Evolutionary conservation across 35 echinoderm and acorn worm species (phyloP), one percentile per base, ranked within the genome.

Genomic region (Acanthaster planci): DNA sequence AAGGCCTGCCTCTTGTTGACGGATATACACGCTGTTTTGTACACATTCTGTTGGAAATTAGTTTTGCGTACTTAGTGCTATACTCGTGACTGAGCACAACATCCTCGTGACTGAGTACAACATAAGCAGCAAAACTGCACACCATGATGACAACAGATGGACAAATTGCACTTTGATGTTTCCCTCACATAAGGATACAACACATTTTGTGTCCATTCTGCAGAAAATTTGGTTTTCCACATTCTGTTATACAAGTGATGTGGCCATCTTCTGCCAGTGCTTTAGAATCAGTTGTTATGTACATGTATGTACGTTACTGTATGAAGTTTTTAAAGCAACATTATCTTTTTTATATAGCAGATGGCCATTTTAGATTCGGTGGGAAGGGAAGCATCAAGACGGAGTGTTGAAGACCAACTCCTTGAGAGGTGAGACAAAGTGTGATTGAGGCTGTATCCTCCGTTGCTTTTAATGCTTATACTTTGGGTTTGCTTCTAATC

Each of bases 381-480:
- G 18, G 87, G 87, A n/a, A 64, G 67, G 77, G 80, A 60, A 76
- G 38, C 82, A 75, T 75, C 68, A 5, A 50, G 76, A 30, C 87
- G 82, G 47, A 72, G 56, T 30, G 56, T 89, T 51, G 87, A 89
- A 55, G 87, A 89, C 50, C 75, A 59, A 89, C 87, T 89, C 29
- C 67, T 89, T 30, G 87, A 89, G 77, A 89, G 87, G 87, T 83
- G 55, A 32, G 76, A 31, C 22, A 14, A 8, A 7, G 23, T 14
- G 21, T 82, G 7, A 52, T 31, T n/a, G n/a, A n/a, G n/a, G n/a
- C n/a, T n/a, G n/a, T n/a, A n/a, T n/a, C n/a, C n/a, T n/a, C n/a
- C n/a, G n/a, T n/a, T n/a, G n/a, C n/a, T n/a, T n/a, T n/a, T n/a
- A n/a, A n/a, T n/a, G n/a, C n/a, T n/a, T n/a, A n/a, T n/a, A n/a